phyloP scores from a whole-genome alignment of 2,113 vertebrate genomes.

The Alaudala cheleensis region DNA sequence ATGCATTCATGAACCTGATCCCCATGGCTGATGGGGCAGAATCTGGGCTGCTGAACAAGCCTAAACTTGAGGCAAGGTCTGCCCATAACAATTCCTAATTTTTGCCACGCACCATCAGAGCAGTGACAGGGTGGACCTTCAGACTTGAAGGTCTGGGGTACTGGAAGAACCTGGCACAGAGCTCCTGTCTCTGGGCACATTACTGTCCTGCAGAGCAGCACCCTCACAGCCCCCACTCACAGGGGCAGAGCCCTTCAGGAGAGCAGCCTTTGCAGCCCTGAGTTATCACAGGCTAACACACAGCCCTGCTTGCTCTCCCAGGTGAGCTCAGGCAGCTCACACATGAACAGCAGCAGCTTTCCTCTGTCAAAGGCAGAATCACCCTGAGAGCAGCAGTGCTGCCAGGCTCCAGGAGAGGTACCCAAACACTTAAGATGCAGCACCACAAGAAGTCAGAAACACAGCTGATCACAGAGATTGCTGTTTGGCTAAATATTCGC shows the following conservation, averaged over 20 bases:
- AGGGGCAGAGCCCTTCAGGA: not conserved
- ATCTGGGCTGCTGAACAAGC: not conserved
- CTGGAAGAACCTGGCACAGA: not conserved
- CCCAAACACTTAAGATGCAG: not conserved
- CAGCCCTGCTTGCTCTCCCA: too few relatives aligned
- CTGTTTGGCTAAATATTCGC: not conserved
- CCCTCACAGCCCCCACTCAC: rapidly evolving
- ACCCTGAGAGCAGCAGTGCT: not conserved
- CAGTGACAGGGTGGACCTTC: rapidly evolving
- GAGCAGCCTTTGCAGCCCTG: not conserved
- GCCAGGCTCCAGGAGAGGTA: not conserved
- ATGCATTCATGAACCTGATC: not conserved
- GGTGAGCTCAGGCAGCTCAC: not conserved
- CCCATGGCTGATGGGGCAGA: rapidly evolving
- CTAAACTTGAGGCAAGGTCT: not conserved
- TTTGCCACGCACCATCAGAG: not conserved
- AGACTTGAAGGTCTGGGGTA: not conserved
- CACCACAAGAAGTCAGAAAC: not conserved
- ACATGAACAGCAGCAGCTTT: not conserved
- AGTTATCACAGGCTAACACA: rapidly evolving
- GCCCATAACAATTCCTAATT: not conserved
- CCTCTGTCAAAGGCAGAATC: not conserved
- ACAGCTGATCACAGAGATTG: not conserved
- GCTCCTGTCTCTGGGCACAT: not conserved
- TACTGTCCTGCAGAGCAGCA: not conserved